These are phyloP conservation scores for Brachymystax lenok DNA, from an alignment of 2,797 vertebrate genomes.

Conservation along the genomic window DNA sequence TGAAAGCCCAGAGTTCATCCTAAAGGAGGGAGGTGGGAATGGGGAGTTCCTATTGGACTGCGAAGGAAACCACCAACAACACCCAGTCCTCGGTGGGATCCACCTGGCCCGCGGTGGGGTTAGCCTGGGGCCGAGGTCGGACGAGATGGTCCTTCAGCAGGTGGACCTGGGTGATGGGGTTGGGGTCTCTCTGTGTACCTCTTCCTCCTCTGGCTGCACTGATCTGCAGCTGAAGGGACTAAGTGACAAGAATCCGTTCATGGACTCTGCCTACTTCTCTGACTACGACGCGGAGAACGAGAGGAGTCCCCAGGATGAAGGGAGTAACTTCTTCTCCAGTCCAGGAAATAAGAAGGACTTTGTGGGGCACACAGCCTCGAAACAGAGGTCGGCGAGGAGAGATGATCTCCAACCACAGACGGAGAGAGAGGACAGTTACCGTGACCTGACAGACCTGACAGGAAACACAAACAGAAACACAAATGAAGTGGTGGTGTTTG, in stretches of 20 bases:
- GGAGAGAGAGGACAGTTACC: conserved; percentile 26
- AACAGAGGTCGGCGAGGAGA: conserved; percentile 31
- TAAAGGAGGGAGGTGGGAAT: conserved; percentile 77
- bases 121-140: conserved; percentile 35
- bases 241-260: conserved; percentile 82
- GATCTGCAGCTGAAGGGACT: conserved; percentile 74
- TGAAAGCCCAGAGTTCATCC: conserved; percentile 91
- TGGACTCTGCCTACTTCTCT: conserved; percentile 96
- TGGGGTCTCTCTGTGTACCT: conserved; percentile 60
- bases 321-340: conserved; percentile 65
- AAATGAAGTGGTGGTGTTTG: conserved; percentile 48
- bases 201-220: conserved; percentile 57
- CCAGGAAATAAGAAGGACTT: conserved; percentile 33
- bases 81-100: not conserved
- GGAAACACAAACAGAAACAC: conserved; percentile 47
- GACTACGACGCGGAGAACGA: conserved; percentile 89
- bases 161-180: conserved; percentile 54
- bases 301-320: conserved; percentile 73
- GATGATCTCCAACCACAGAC: conserved; percentile 44
- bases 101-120: not conserved
- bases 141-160: conserved; percentile 66
- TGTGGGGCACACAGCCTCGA: conserved; percentile 36
- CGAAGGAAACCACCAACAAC: conserved; percentile 62
- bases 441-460: conserved; percentile 48
- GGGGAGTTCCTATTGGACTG: conserved; percentile 52